phyloP scores from a whole-genome alignment of 2,888 invertebrate species.

The Catocala fraxini region DNA sequence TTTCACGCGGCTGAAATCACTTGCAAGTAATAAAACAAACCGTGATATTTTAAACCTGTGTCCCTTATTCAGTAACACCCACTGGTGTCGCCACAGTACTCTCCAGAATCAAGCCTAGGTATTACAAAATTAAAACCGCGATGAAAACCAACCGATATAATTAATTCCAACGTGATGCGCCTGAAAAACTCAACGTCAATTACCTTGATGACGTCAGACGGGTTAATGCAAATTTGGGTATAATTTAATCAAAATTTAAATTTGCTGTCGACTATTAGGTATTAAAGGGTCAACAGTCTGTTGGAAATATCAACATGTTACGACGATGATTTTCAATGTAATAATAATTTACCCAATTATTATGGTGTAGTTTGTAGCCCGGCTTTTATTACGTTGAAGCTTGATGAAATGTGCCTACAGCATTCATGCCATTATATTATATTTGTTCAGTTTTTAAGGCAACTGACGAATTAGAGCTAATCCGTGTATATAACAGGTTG shows the following conservation, averaged over 20 bases:
- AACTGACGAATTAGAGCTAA: too few relatives aligned
- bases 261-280: conserved; percentile 34
- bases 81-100: background rate
- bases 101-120: background rate
- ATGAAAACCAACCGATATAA: conserved; percentile 33
- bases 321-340: background rate
- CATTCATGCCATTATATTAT: too few relatives aligned
- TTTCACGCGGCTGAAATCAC: too few relatives aligned
- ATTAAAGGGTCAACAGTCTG: conserved; percentile 3
- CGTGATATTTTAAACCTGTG: background rate
- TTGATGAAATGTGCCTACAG: too few relatives aligned
- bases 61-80: conserved; percentile 6
- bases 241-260: conserved; percentile 47
- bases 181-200: conserved; percentile 41
- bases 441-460: too few relatives aligned
- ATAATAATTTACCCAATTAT: too few relatives aligned
- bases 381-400: too few relatives aligned
- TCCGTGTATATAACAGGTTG: too few relatives aligned
- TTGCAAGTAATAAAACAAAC: too few relatives aligned
- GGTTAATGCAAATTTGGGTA: conserved; percentile 39
- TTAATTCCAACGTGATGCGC: conserved; percentile 28
- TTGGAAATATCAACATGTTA: background rate
- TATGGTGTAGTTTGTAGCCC: too few relatives aligned
- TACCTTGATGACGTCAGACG: conserved; percentile 37
- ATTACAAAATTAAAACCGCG: conserved; percentile 26